A percentile compares a stretch with the other conserved stretches of the same genome.
Conservation (phyloP, 2,888 invertebrate genomes). For the Cordilura impudica region DNA sequence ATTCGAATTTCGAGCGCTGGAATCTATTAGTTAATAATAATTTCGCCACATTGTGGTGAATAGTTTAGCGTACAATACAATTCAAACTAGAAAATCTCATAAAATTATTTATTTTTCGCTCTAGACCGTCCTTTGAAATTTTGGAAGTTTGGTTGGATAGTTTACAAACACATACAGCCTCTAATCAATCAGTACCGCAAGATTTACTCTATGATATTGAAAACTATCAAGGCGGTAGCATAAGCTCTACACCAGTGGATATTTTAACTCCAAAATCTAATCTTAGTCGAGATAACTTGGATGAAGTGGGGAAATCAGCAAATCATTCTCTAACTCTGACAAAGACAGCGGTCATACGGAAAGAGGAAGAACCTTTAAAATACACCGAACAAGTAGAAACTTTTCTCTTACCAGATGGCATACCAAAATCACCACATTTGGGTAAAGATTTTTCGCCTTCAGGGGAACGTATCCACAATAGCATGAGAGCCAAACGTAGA, state of each 20-base stretch:
- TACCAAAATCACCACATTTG: conserved; percentile 77
- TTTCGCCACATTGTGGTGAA: too few relatives aligned
- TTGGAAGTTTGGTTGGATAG: conserved; percentile 93
- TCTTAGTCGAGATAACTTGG: conserved; percentile 75
- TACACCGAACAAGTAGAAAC: conserved; percentile 64
- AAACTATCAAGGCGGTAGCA: conserved; percentile 80
- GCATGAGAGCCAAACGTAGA: conserved; percentile 76
- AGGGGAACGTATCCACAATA: conserved; percentile 77
- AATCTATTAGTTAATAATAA: too few relatives aligned
- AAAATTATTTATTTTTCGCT: conserved; percentile 50
- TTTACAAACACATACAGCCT: conserved; percentile 85
- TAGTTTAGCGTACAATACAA: too few relatives aligned
- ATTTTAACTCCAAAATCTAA: conserved; percentile 76
- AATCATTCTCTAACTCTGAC: conserved; percentile 30
- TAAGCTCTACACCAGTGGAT: conserved; percentile 76
- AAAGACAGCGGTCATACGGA: background rate
- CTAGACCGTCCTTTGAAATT: conserved; percentile 92
- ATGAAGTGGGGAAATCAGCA: conserved; percentile 65
- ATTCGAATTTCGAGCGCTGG: too few relatives aligned
- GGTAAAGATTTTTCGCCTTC: conserved; percentile 78
- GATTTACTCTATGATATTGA: conserved; percentile 87
- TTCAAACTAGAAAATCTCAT: too few relatives aligned
- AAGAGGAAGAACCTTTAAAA: background rate
- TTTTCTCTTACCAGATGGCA: conserved; percentile 69
- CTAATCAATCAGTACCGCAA: conserved; percentile 82